Conservation (phyloP, 2,113 vertebrate genomes). For the human (Homo sapiens) region DNA sequence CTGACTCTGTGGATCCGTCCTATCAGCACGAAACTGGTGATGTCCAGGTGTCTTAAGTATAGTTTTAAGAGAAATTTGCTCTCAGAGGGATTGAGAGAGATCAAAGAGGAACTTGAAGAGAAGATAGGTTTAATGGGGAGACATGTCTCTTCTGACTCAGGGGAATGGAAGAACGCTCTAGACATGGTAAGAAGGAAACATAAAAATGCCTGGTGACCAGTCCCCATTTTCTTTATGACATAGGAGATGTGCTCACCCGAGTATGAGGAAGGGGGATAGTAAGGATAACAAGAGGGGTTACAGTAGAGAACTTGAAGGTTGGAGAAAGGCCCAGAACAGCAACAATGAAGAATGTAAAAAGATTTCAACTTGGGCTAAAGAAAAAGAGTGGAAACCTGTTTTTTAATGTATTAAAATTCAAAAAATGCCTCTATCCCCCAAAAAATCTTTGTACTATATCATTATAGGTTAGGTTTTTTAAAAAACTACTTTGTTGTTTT, state of each 20-base stretch:
- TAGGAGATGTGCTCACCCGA: not conserved
- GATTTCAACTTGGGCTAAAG: not conserved
- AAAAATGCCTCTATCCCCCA: not conserved
- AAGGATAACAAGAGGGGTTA: not conserved
- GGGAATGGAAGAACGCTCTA: not conserved
- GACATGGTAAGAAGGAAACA: not conserved
- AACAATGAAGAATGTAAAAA: not conserved
- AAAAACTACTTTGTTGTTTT: not conserved
- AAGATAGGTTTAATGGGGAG: not conserved
- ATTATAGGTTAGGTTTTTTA: not conserved
- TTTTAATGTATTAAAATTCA: not conserved
- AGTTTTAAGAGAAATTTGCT: not conserved
- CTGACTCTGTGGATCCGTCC: accelerated
- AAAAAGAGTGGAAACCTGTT: not conserved
- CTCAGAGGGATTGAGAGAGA: not conserved
- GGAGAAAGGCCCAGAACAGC: not conserved
- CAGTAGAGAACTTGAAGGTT: not conserved
- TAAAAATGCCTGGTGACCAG: not conserved
- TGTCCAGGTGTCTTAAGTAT: not conserved
- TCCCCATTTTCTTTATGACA: not conserved
- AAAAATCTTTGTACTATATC: not conserved
- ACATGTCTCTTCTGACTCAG: not conserved
- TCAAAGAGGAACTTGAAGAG: not conserved
- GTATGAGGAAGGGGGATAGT: not conserved
- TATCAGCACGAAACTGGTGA: not conserved